phyloP scores from a whole-genome alignment of 2,888 invertebrate species.

The Cacoxenus indagator region DNA sequence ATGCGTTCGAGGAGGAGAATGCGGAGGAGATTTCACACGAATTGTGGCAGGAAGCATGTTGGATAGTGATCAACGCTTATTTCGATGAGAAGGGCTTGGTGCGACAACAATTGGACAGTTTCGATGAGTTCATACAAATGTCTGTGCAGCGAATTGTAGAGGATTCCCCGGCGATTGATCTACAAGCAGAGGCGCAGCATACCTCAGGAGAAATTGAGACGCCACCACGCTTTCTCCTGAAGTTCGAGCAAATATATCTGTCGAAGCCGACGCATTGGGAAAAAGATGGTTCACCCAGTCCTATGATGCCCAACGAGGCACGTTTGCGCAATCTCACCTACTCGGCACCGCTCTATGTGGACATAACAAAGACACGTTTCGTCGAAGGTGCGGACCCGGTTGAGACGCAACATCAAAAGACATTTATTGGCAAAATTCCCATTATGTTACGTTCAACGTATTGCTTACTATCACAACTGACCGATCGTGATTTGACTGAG shows the following conservation, averaged over 20 bases:
- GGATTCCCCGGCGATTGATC: conserved; percentile 97
- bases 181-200: conserved; percentile 98
- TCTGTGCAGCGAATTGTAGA: conserved; percentile 99
- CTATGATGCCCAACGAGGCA: conserved; percentile 99
- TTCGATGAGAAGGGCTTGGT: conserved; percentile 99
- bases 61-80: conserved; percentile 99
- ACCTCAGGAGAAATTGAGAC: conserved; percentile 92
- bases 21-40: conserved; percentile 97
- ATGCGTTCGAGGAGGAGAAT: conserved; percentile 85
- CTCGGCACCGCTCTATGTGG: conserved; percentile 98
- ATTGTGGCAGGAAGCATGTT: conserved; percentile 99
- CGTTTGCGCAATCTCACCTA: conserved; percentile 96
- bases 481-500: conserved; percentile 99
- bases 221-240: conserved; percentile 90
- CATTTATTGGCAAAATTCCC: conserved; percentile 92
- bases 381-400: conserved; percentile 92
- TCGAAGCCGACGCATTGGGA: conserved; percentile 99
- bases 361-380: conserved; percentile 96
- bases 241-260: conserved; percentile 99
- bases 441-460: conserved; percentile 99
- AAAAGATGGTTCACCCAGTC: conserved; percentile 98
- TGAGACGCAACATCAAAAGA: conserved; percentile 84
- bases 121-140: conserved; percentile 99
- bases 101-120: conserved; percentile 98
- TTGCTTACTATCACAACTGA: conserved; percentile 92